These are phyloP conservation scores for Lepas anatifera DNA, from an alignment of 2,888 invertebrate species.

Conservation along the genomic window DNA sequence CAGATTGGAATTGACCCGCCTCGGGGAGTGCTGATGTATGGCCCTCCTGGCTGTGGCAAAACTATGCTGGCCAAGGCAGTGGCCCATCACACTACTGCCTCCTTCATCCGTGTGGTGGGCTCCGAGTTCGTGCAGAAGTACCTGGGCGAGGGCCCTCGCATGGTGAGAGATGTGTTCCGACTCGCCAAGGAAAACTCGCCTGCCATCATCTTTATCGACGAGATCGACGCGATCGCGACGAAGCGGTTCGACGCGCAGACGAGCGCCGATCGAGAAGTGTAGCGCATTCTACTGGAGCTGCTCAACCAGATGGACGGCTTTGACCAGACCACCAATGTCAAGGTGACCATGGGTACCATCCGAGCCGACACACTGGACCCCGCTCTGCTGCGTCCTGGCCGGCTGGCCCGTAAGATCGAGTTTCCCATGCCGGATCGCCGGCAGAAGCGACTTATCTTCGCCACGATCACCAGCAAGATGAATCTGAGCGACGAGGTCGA, in stretches of 20 bases:
- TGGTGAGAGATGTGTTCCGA: slow-evolving; percentile 98
- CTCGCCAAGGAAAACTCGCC: slow-evolving; percentile 98
- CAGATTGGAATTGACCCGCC: slow-evolving; percentile 93
- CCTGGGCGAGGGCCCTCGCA: slow-evolving; percentile 94
- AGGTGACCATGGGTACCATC: slow-evolving; percentile 95
- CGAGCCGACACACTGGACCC: slow-evolving; percentile 97
- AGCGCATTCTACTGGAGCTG: slow-evolving; percentile 89
- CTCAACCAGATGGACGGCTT: slow-evolving; percentile 99
- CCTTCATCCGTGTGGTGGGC: slow-evolving; percentile 62
- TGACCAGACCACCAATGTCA: slow-evolving; percentile 99
- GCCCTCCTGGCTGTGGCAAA: no score
- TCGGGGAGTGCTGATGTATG: slow-evolving; percentile 94
- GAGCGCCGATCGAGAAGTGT: slow-evolving; percentile 95
- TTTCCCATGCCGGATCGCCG: slow-evolving; percentile 89
- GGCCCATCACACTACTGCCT: slow-evolving; percentile 82
- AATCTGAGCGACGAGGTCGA: slow-evolving; percentile 98
- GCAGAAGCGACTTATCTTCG: slow-evolving; percentile 89
- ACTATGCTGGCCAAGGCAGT: slow-evolving; percentile 99
- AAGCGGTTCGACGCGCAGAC: slow-evolving; percentile 98
- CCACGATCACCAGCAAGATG: slow-evolving; percentile 94
- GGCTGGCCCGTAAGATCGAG: slow-evolving; percentile 96
- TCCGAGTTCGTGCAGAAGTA: slow-evolving; percentile 99
- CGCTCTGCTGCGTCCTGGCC: slow-evolving; percentile 82
- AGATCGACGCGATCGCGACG: slow-evolving; percentile 99
- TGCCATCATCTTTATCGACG: slow-evolving; percentile 99